These are phyloP conservation scores for Emydocephalus ijimae DNA, from an alignment of 2,113 vertebrate genomes.

Conservation along the genomic window DNA sequence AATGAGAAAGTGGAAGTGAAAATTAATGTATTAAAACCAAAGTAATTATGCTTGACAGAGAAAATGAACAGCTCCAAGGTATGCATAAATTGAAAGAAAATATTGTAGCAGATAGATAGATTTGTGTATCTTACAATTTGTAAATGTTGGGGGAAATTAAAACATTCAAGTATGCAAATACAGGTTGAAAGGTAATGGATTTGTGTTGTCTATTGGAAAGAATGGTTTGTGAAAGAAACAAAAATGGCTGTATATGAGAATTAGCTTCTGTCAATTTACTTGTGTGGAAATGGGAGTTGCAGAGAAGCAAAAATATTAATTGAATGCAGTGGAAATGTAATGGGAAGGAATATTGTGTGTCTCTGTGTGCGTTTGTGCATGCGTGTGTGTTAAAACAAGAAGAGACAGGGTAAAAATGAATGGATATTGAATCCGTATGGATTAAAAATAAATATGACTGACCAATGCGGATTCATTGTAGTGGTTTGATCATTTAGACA, in stretches of 20 bases:
- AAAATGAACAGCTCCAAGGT: not conserved
- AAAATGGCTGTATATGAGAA: not conserved
- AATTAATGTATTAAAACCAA: not conserved
- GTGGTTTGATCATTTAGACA: not conserved
- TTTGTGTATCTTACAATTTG: not conserved
- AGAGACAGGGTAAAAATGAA: not conserved
- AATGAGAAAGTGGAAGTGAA: not conserved
- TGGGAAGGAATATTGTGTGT: not conserved
- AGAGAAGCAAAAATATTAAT: not conserved
- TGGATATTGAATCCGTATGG: not conserved
- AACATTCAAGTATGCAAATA: not conserved
- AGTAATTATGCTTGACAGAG: not conserved
- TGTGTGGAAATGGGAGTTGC: not conserved
- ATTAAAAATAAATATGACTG: not conserved
- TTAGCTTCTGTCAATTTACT: not conserved
- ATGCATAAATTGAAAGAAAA: not conserved
- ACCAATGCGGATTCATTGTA: not conserved
- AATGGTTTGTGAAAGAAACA: not conserved
- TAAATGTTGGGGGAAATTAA: not conserved
- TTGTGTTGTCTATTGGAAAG: not conserved
- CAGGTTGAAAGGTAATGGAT: not conserved
- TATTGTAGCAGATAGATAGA: not conserved
- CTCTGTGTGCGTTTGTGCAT: too few relatives aligned
- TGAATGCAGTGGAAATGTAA: not conserved
- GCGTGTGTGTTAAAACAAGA: not conserved